Evolutionary conservation across 2,888 invertebrate genomes (phyloP).

Genomic region (Mactromeris polynyma): DNA sequence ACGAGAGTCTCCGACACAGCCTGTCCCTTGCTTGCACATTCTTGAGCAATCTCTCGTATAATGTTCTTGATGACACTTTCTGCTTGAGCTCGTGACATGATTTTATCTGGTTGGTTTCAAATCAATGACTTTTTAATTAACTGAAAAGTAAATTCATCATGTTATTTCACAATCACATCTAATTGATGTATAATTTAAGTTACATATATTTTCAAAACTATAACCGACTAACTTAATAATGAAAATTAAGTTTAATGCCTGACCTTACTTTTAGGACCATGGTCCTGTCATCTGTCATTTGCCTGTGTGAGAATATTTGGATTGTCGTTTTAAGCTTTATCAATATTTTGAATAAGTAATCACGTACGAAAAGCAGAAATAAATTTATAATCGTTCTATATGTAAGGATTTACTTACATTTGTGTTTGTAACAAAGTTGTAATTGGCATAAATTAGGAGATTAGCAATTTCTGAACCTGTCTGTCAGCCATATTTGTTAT

Average conservation of each 20-base stretch:
- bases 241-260: too few relatives aligned
- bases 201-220: neutral
- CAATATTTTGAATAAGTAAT: neutral
- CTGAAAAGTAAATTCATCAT: neutral
- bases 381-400: neutral
- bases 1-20: constrained; percentile 87
- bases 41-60: constrained; percentile 87
- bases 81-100: constrained; percentile 87
- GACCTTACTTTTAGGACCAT: too few relatives aligned
- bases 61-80: constrained; percentile 88
- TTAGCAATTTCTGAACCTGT: neutral
- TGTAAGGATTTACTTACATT: neutral
- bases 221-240: neutral
- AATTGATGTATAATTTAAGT: neutral
- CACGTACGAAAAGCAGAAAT: neutral
- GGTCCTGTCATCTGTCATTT: too few relatives aligned
- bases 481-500: constrained; percentile 77
- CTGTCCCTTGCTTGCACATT: constrained; percentile 87
- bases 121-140: neutral
- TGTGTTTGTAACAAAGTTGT: neutral
- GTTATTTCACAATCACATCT: too few relatives aligned
- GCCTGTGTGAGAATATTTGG: too few relatives aligned
- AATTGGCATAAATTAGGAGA: neutral
- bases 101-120: constrained; percentile 21
- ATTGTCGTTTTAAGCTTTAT: neutral